Evolutionary conservation across 2,888 invertebrate genomes (phyloP), one percentile per base, ranked within the genome.

Genomic region (Orchestes rusci): DNA sequence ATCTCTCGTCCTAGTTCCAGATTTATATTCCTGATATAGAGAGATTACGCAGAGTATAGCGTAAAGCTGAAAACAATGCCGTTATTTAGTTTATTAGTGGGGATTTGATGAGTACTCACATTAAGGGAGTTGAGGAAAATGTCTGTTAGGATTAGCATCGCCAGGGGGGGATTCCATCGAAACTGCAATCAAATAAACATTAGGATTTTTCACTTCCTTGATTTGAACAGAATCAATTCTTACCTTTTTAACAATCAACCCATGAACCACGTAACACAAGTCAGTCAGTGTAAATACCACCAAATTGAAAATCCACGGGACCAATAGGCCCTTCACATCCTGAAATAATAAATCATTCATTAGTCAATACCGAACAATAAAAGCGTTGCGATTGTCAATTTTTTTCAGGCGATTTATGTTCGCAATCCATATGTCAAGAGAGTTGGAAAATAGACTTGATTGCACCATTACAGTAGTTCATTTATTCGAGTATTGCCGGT

Each of bases 21-120:
- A 79, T 46, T 75, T 69, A 60, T 86, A 82, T 61, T 87, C 86
- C 68, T 90, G 89, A 61, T 85, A 88, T 66, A 89, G 89, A 3
- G 89, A 89, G 61, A 87, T 76, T 43, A 90, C 88, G 70, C 89
- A 89, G 45, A 88, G 73, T 66, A 88, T 70, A 50, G 84, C 80
- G 67, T 90, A 90, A 29, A 84, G 71, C 89, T 89, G n/a, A n/a
- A n/a, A n/a, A n/a, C n/a, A n/a, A n/a, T n/a, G n/a, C n/a, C n/a
- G n/a, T n/a, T n/a, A n/a, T n/a, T n/a, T n/a, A n/a, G n/a, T n/a
- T n/a, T n/a, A n/a, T n/a, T n/a, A n/a, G n/a, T n/a, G n/a, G n/a
- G 73, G 34, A 69, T 68, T 50, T 35, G 13, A 32, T 15, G 4
- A 4, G 7, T 65, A 80, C 85, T 84, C 70, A 87, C 87, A 67